Base-by-base conservation (phyloP, 2,888 invertebrate genomes). In the Halictus quadricinctus region DNA sequence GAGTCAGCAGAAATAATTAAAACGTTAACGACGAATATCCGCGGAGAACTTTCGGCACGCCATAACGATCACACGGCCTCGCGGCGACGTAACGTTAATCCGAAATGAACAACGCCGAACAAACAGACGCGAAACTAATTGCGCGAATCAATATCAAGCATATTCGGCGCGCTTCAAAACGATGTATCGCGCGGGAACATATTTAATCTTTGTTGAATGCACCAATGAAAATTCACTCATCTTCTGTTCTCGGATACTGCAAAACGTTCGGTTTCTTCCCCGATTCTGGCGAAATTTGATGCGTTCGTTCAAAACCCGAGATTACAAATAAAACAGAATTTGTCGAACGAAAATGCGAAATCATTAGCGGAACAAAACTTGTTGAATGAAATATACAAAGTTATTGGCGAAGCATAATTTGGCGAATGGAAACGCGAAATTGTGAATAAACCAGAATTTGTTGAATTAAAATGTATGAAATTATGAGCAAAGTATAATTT, bases 11-110 rank as follows among this genome's bases (percentile, higher is more conserved):
- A 64, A 64, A 64, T 64, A 64, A 64, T 64, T 64, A 64, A 64
- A 29, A 29, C 64, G 64, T 64, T 64, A 64, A 64, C 64, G 64
- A 64, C 29, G 15, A 64, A 64, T 64, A 64, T 64, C 64, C 64
- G 15, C 29, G 2, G 64, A 29, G 64, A 64, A 29, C 15, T 64
- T 64, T 64, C 29, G 64, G 29, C 29, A 29, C 64, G 7, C 64
- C 64, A 0, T 64, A 64, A 64, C 29, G 64, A 64, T 64, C 64
- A 7, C 29, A 29, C 64, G 7, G 64, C 21, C 15, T 64, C 29
- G 64, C 29, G 64, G 29, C 15, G 29, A 64, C 64, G 64, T 64
- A 64, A 64, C 64, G 64, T 64, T 64, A 29, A 64, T 64, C 64
- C 64, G 15, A 29, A 64, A 29, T 29, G 64, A 64, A 64, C 64